Evolutionary conservation across 1,140 invertebrate genomes (phyloP), one percentile per base, ranked within the genome.

Genomic region (Drosophila burlai): DNA sequence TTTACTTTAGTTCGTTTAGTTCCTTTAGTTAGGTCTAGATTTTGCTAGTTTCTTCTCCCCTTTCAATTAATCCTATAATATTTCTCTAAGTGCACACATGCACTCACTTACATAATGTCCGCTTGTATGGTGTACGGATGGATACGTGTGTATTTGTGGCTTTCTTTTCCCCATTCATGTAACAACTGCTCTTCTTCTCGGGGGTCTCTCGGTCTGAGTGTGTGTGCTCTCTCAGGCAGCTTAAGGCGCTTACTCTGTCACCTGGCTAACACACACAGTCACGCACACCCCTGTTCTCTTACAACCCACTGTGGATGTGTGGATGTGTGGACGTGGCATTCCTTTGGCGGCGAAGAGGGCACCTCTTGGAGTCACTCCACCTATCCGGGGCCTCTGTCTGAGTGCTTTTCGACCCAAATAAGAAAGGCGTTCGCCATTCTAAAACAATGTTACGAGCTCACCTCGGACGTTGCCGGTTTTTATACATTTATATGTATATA

Each of bases 231-330:
- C 65, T 75, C 50, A 74, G 79, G 81, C 75, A 74, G 85, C 85
- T 84, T 85, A 90, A 90, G 85, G 85, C 79, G 85, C 85, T 90
- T 90, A 90, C 69, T 73, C 64, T 90, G 85, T 90, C 85, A 89
- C 85, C 85, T 90, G 75, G 72, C 75, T 85, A 80, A 90, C 71
- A 73, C 67, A 75, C 43, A 71, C 34, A 43, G n/a, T 4, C 9
- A 45, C 42, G n/a, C 61, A 74, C 46, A 76, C 31, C 36, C n/a
- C 42, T 61, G 18, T 18, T 46, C 45, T 24, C 29, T 11, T 11
- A 4, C 47, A 34, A 7, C 40, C 42, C 45, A 21, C 45, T 71
- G 36, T 42, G 36, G 29, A 42, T 24, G 54, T 71, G 36, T 36
- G 36, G 29, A 42, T 24, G 54, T 50, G 31, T 45, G 69, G 67